These are phyloP conservation scores for Parauchenoglanis punctatus DNA, from an alignment of 2,797 vertebrate species.

Conservation along the genomic window DNA sequence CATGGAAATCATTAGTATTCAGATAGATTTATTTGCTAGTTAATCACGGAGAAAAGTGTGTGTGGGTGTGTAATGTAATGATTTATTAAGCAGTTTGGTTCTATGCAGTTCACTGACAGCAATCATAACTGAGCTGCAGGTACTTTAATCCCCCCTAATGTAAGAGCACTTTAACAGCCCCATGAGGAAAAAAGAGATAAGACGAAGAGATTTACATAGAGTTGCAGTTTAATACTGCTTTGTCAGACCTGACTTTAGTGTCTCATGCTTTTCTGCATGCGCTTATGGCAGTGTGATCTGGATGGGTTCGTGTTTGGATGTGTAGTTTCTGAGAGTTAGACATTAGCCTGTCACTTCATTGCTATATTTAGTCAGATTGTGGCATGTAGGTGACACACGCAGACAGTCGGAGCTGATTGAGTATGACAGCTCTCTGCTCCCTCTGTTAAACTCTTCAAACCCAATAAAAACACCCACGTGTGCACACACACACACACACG, in stretches of 20 bases:
- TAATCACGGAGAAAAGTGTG: background rate
- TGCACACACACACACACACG: background rate
- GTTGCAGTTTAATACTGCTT: conserved; percentile 4
- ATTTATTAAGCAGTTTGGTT: background rate
- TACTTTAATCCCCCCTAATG: conserved; percentile 24
- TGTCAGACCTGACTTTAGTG: background rate
- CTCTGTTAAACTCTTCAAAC: conserved; percentile 53
- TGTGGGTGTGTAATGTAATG: background rate
- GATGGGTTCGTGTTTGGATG: conserved; percentile 65
- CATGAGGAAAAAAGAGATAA: conserved; percentile 4
- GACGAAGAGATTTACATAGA: conserved; percentile 9
- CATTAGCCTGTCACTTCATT: conserved; percentile 64
- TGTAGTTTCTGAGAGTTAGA: conserved; percentile 59
- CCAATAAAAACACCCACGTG: background rate
- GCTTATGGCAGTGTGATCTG: conserved; percentile 54
- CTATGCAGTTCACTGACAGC: background rate
- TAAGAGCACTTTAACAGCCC: conserved; percentile 33
- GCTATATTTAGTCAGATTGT: conserved; percentile 74
- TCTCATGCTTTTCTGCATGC: conserved; percentile 39
- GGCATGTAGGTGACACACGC: conserved; percentile 62
- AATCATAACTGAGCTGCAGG: conserved; percentile 5
- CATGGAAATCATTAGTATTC: conserved; percentile 56
- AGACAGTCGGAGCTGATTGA: conserved; percentile 67
- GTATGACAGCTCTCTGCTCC: conserved; percentile 68
- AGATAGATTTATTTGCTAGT: conserved; percentile 44